Percentiles rank a stretch among this genome's conserved stretches.
phyloP scores from a whole-genome alignment of 2,797 vertebrate species.

The Thripadectes ignobilis region DNA sequence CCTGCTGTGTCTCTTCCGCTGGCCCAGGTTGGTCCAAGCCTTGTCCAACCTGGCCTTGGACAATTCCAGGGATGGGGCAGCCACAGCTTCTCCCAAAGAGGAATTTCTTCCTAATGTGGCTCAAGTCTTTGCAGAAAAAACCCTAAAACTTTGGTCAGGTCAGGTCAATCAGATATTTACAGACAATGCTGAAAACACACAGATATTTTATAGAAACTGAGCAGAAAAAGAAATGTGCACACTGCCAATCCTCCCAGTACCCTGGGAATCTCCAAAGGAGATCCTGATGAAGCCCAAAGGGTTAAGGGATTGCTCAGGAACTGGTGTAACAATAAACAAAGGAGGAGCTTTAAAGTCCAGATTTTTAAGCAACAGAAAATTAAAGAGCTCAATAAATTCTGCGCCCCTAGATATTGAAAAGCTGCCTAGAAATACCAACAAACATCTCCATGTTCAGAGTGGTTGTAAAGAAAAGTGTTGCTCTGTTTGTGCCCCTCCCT shows the following conservation, averaged over 20 bases:
- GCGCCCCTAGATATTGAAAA: not conserved
- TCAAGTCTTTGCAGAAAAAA: not conserved
- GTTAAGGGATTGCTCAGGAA: not conserved
- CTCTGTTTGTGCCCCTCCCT: not conserved
- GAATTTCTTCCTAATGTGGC: rapidly evolving
- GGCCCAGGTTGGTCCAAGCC: rapidly evolving
- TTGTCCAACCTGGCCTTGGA: rapidly evolving
- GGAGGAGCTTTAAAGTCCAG: not conserved
- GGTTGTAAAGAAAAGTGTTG: slow-evolving; percentile 8
- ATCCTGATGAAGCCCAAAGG: rapidly evolving
- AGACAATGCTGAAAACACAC: not conserved
- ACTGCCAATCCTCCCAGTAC: not conserved
- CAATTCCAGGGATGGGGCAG: not conserved
- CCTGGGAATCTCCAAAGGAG: not conserved
- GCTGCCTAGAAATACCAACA: not conserved
- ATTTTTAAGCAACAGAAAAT: not conserved
- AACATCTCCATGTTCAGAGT: not conserved
- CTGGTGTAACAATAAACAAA: not conserved
- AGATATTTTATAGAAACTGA: not conserved
- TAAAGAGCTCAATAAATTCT: not conserved
- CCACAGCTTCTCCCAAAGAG: not conserved
- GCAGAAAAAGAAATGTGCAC: not conserved
- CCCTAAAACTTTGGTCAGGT: not conserved
- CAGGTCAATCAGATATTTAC: not conserved
- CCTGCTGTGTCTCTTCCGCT: not conserved